Percentiles rank a stretch among this genome's conserved stretches.
These are phyloP conservation scores for Trematomus loennbergii DNA, from an alignment of 2,113 vertebrate genomes.

Conservation along the genomic window DNA sequence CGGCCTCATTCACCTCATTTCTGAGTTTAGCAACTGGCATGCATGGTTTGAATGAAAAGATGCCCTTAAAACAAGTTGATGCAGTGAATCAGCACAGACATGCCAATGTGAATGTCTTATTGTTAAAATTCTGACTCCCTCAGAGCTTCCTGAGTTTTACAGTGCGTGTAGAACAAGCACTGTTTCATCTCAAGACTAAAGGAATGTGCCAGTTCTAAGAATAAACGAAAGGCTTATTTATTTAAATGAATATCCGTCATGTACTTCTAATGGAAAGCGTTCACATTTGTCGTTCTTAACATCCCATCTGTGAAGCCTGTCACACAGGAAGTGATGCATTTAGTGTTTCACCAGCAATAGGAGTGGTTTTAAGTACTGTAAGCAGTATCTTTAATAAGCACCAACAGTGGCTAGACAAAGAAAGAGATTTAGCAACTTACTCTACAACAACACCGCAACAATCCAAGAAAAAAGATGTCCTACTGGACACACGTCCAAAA, in stretches of 20 bases:
- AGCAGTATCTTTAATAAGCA: not conserved
- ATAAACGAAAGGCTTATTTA: not conserved
- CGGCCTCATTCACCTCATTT: slow-evolving; percentile 7
- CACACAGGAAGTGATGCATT: slow-evolving; percentile 13
- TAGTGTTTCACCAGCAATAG: slow-evolving; percentile 9
- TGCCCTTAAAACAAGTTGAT: slow-evolving; percentile 31
- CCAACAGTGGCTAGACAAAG: slow-evolving; percentile 8
- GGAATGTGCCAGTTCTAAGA: slow-evolving; percentile 3
- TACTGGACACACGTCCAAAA: not conserved
- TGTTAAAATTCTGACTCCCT: slow-evolving; percentile 24
- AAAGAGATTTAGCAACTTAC: slow-evolving; percentile 4
- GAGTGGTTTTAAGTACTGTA: slow-evolving; percentile 1
- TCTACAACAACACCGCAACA: slow-evolving; percentile 17
- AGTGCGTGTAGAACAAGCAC: not conserved
- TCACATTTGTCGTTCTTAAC: not conserved
- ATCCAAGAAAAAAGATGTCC: slow-evolving; percentile 5
- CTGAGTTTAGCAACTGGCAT: slow-evolving; percentile 15
- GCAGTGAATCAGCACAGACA: slow-evolving; percentile 15
- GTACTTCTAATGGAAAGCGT: not conserved
- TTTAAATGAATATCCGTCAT: not conserved
- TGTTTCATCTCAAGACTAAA: slow-evolving; percentile 2
- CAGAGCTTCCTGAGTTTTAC: too few relatives aligned
- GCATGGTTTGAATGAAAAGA: slow-evolving; percentile 29
- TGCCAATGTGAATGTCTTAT: slow-evolving; percentile 21
- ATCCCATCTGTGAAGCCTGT: not conserved